These are phyloP conservation scores for Drepanosiphum platanoidis DNA, from an alignment of 2,888 invertebrate species.

Conservation along the genomic window DNA sequence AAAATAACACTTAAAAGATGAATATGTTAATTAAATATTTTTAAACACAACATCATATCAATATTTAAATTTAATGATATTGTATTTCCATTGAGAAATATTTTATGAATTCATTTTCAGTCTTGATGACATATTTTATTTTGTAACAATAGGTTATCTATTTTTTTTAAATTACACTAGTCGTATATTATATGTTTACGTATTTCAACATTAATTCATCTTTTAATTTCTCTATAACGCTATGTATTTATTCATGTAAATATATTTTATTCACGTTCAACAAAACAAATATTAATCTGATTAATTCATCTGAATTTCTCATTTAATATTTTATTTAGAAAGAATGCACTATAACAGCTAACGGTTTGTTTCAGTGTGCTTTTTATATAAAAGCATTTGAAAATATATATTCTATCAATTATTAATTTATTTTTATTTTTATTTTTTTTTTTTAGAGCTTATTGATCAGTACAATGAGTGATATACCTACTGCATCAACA, in stretches of 20 bases:
- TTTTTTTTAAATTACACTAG: no score
- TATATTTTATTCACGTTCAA: background rate
- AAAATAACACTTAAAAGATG: no score
- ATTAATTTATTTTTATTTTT: background rate
- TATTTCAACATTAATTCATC: no score
- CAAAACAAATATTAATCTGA: background rate
- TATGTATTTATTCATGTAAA: background rate
- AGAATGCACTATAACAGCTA: background rate
- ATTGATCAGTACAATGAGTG: constrained; percentile 45
- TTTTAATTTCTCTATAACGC: no score
- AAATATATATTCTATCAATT: background rate
- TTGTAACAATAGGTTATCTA: no score
- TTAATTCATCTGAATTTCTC: background rate
- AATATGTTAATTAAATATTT: no score
- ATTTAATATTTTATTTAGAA: background rate
- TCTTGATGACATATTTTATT: no score
- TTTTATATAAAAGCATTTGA: background rate
- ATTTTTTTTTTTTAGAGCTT: constrained; percentile 44
- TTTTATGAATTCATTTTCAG: no score
- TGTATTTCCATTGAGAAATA: no score
- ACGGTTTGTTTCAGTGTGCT: constrained; percentile 4
- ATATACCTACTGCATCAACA: constrained; percentile 47
- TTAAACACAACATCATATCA: no score
- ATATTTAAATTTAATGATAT: no score
- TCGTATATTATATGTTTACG: no score